Conservation (phyloP, 2,888 invertebrate species). For the Lysandra bellargus region DNA sequence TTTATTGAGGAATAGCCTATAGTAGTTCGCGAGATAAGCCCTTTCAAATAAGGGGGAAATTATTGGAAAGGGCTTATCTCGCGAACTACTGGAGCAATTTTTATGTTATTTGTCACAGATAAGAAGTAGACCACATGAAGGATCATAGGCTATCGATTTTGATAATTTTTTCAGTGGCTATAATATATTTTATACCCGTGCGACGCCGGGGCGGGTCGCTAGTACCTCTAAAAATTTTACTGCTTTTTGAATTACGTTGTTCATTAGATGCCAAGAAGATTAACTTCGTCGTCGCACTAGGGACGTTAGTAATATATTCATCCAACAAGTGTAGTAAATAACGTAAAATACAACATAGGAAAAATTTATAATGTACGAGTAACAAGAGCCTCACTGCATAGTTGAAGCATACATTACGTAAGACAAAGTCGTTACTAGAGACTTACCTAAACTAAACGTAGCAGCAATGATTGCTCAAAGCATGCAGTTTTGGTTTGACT, state of each 20-base stretch:
- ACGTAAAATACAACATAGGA: constrained; percentile 5
- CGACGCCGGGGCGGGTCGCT: no score
- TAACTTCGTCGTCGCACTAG: background rate
- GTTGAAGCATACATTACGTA: background rate
- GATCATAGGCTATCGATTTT: no score
- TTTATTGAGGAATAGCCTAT: no score
- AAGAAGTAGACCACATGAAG: no score
- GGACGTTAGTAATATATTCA: constrained; percentile 3
- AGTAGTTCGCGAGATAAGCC: no score
- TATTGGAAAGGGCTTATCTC: no score
- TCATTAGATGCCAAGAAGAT: constrained; percentile 11
- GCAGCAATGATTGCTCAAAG: background rate
- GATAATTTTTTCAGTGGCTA: no score
- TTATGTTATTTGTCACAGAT: no score
- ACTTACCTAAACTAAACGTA: background rate
- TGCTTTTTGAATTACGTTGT: background rate
- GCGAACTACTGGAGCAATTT: no score
- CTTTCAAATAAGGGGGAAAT: no score
- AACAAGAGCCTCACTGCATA: background rate
- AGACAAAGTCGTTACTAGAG: background rate
- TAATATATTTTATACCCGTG: no score
- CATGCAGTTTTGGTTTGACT: background rate
- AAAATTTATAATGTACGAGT: background rate
- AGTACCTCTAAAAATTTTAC: background rate
- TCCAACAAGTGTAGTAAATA: constrained; percentile 9